These are phyloP conservation scores for Pogonomyrmex barbatus DNA, from an alignment of 1,140 invertebrate genomes.

Conservation along the genomic window DNA sequence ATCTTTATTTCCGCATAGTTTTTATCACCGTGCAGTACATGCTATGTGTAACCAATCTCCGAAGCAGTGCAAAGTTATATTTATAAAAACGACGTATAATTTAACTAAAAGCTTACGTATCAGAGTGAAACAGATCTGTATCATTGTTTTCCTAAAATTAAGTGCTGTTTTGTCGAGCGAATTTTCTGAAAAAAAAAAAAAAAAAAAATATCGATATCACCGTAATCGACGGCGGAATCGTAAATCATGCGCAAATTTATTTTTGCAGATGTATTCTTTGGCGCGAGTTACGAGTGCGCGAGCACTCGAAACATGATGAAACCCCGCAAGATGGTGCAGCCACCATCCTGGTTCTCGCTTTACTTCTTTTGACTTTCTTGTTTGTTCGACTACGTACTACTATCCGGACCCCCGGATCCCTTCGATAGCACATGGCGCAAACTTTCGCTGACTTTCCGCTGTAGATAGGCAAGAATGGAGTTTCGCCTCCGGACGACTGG, in stretches of 20 bases:
- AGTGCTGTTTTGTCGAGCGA: neutral
- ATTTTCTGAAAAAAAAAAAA: neutral
- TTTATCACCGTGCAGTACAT: neutral
- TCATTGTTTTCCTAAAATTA: neutral
- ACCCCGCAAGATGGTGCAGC: slow-evolving; percentile 58
- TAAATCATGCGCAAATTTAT: slow-evolving; percentile 58
- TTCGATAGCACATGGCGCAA: slow-evolving; percentile 66
- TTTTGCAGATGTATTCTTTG: slow-evolving; percentile 13
- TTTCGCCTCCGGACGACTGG: neutral
- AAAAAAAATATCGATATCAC: neutral
- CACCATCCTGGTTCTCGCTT: slow-evolving; percentile 21
- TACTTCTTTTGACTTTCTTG: slow-evolving; percentile 42
- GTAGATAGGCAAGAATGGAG: slow-evolving; percentile 52
- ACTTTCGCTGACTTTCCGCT: slow-evolving; percentile 67
- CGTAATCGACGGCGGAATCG: neutral
- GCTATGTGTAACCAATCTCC: neutral
- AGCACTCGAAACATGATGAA: neutral
- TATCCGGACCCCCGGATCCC: slow-evolving; percentile 11
- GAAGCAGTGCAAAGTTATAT: neutral
- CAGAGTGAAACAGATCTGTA: neutral
- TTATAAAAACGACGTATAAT: neutral
- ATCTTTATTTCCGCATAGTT: neutral
- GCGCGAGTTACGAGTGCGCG: neutral
- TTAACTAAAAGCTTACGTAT: neutral
- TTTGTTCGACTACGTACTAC: slow-evolving; percentile 5